These are phyloP conservation scores for Euplexia lucipara DNA, from an alignment of 2,888 invertebrate genomes.

Conservation along the genomic window DNA sequence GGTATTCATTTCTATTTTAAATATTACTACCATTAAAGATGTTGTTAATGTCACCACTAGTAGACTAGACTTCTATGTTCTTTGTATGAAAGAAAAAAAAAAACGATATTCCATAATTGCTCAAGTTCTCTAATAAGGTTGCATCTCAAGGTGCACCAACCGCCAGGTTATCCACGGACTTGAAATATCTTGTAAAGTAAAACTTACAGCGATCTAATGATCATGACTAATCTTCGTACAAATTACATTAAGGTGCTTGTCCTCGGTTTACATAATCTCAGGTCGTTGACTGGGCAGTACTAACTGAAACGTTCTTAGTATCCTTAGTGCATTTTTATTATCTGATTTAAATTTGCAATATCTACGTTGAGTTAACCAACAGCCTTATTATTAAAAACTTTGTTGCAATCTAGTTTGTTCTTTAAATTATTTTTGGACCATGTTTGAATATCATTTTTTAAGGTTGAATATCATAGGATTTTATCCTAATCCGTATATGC, in stretches of 20 bases:
- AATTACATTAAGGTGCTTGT: constrained; percentile 58
- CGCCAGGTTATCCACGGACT: constrained; percentile 15
- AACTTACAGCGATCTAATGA: constrained; percentile 36
- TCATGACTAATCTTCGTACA: constrained; percentile 50
- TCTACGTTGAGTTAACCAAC: constrained; percentile 8
- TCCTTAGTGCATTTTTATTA: constrained; percentile 25
- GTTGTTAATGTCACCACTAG: no score
- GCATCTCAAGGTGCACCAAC: constrained; percentile 11
- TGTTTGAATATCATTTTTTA: constrained; percentile 10
- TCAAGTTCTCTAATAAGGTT: constrained; percentile 16
- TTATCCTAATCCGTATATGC: neutral
- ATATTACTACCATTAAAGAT: no score
- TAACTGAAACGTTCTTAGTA: constrained; percentile 43
- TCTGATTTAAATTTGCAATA: constrained; percentile 25
- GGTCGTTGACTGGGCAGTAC: constrained; percentile 56
- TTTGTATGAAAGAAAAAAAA: constrained; percentile 28
- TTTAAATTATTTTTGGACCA: constrained; percentile 6
- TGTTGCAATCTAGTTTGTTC: constrained; percentile 5
- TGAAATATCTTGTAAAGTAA: constrained; percentile 43
- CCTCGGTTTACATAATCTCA: constrained; percentile 56
- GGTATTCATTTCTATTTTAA: no score
- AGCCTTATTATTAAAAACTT: constrained; percentile 22
- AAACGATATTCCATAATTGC: constrained; percentile 1
- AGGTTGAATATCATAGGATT: neutral
- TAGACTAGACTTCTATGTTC: no score